Conservation (phyloP, 2,113 vertebrate genomes). For the Carollia perspicillata region DNA sequence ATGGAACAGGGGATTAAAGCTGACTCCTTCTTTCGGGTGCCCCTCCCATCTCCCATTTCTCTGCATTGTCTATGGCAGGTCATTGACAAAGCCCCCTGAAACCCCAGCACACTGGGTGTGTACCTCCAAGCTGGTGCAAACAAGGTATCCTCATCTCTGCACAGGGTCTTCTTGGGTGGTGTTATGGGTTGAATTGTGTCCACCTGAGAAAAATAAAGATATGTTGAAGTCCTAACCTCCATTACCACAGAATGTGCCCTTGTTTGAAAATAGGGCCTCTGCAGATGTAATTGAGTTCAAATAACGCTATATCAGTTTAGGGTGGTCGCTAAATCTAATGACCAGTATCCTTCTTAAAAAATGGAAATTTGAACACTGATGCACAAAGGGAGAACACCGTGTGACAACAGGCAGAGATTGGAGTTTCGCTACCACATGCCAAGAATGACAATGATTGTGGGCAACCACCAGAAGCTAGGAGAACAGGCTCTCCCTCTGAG, state of each 20-base stretch:
- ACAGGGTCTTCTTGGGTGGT: neutral
- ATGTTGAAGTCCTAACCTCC: neutral
- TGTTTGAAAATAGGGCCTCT: neutral
- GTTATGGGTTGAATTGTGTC: neutral
- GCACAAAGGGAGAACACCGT: neutral
- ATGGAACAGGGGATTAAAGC: neutral
- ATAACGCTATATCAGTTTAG: neutral
- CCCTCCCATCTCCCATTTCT: neutral
- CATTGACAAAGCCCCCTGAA: neutral
- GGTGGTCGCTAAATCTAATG: neutral
- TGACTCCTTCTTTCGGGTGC: neutral
- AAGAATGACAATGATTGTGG: neutral
- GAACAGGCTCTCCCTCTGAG: neutral
- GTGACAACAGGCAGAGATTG: neutral
- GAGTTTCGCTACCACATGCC: neutral
- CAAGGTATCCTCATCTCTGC: neutral
- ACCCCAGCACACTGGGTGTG: neutral
- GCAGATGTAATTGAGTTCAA: neutral
- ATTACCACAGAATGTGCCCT: no score
- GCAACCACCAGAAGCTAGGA: neutral
- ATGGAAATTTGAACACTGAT: neutral
- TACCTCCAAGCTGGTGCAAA: neutral
- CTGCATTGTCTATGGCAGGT: neutral
- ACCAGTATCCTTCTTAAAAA: neutral
- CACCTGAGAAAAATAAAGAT: neutral